Conservation (phyloP, 2,113 vertebrate species). For the Crotalus horridus region DNA sequence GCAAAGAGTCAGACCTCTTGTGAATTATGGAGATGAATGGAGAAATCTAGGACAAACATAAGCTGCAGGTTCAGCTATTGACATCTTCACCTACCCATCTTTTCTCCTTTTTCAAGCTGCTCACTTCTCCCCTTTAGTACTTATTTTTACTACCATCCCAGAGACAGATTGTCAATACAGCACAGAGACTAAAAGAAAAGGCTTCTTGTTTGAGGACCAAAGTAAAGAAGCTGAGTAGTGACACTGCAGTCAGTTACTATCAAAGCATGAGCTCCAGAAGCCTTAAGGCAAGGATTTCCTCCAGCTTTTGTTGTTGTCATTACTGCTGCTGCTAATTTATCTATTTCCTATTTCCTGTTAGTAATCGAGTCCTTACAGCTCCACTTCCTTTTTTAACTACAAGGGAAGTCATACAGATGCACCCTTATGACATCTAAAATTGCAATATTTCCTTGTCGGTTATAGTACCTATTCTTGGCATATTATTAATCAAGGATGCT, state of each 20-base stretch:
- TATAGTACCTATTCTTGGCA: not conserved
- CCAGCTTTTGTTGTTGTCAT: conserved; percentile 3
- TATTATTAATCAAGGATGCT: not conserved
- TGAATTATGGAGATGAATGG: conserved; percentile 1
- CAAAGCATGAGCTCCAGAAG: not conserved
- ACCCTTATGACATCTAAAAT: not conserved
- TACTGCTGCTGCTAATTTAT: not conserved
- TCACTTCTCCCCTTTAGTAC: conserved; percentile 11
- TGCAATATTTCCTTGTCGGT: conserved; percentile 8
- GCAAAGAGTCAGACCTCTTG: conserved; percentile 31
- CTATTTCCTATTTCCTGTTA: conserved; percentile 26
- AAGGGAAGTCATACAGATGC: not conserved
- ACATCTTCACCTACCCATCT: not conserved
- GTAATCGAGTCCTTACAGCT: not conserved
- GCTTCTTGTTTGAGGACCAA: not conserved
- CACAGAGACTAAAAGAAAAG: conserved; percentile 38
- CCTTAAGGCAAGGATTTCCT: conserved; percentile 14
- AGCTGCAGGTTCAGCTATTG: not conserved
- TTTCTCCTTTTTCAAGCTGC: not conserved
- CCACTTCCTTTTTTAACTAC: not conserved
- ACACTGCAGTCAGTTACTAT: not conserved
- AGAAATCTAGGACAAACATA: conserved; percentile 30
- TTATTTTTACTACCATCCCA: conserved; percentile 14
- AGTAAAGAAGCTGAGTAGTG: not conserved
- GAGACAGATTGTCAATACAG: conserved; percentile 21